These are phyloP conservation scores for Rhopilema esculentum DNA, from an alignment of 30 jellyfish, hydroid and myxozoan species.

Conservation along the genomic window DNA sequence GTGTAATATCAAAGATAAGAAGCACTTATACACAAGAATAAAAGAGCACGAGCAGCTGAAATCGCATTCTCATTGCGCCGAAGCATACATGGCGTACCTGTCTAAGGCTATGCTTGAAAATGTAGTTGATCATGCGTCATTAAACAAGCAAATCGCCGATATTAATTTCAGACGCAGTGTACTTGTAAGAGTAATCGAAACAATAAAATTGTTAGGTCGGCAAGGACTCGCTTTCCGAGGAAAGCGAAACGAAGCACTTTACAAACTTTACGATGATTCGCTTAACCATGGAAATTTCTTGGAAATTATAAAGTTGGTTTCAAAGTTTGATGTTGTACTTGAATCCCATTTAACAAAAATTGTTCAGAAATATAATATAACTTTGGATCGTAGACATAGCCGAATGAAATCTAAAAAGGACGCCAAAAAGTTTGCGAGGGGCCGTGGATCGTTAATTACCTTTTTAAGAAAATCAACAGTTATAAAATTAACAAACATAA, in stretches of 20 bases:
- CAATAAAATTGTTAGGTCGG: slow-evolving; percentile 21
- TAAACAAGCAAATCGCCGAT: slow-evolving; percentile 20
- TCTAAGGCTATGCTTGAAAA: slow-evolving; percentile 12
- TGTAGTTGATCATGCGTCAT: slow-evolving; percentile 34
- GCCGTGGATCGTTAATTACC: too few species aligned
- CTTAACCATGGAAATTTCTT: slow-evolving; percentile 25
- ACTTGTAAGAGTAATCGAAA: slow-evolving; percentile 18
- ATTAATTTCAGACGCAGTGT: slow-evolving; percentile 5
- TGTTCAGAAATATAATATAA: too few species aligned
- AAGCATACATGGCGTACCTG: slow-evolving; percentile 24
- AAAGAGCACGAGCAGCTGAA: slow-evolving; percentile 33
- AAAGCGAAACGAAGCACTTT: slow-evolving; percentile 30
- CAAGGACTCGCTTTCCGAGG: slow-evolving; percentile 60
- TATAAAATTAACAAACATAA: too few species aligned
- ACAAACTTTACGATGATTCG: slow-evolving; percentile 3
- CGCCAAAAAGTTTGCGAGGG: too few species aligned
- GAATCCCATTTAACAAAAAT: too few species aligned
- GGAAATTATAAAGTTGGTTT: slow-evolving; percentile 5
- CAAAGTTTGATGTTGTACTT: too few species aligned
- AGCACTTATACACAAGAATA: slow-evolving; percentile 42
- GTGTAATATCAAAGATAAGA: slow-evolving; percentile 1
- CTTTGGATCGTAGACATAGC: too few species aligned
- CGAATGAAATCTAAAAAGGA: too few species aligned
- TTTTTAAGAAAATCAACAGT: too few species aligned
- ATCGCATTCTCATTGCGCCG: slow-evolving; percentile 8